phyloP scores from a whole-genome alignment of 2,797 vertebrate genomes.

The Parauchenoglanis punctatus region DNA sequence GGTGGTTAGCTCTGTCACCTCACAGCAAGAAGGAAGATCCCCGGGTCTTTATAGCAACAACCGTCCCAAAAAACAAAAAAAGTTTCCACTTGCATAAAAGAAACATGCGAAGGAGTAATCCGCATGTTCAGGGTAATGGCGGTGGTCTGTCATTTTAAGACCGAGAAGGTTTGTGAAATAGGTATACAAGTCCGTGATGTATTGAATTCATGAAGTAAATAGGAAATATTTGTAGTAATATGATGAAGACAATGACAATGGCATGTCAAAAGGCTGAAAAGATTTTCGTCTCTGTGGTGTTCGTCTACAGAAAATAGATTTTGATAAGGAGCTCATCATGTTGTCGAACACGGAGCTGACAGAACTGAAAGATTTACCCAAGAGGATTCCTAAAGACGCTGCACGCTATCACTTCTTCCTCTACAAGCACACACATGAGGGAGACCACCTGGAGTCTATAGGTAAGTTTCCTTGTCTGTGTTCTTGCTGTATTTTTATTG shows the following conservation, averaged over 20 bases:
- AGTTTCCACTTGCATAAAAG: background rate
- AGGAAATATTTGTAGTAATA: background rate
- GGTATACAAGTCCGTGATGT: no score
- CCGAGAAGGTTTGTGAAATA: background rate
- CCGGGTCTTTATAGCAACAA: background rate
- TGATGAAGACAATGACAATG: no score
- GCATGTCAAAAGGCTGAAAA: background rate
- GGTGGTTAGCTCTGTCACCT: no score
- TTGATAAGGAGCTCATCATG: constrained; percentile 88
- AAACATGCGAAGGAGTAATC: background rate
- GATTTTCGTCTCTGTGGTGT: constrained; percentile 15
- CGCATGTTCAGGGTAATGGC: background rate
- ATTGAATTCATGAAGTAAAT: background rate
- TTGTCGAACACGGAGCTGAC: constrained; percentile 88
- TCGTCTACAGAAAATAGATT: constrained; percentile 86
- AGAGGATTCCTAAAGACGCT: constrained; percentile 89
- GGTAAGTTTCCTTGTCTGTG: constrained; percentile 71
- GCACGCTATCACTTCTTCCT: constrained; percentile 98
- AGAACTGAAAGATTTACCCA: constrained; percentile 90
- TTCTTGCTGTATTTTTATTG: background rate
- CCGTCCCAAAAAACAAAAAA: background rate
- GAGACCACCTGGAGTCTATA: constrained; percentile 94
- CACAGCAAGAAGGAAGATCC: no score
- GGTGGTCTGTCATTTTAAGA: background rate
- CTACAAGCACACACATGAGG: constrained; percentile 96